A percentile compares a stretch with the other conserved stretches of the same genome.
Conservation (phyloP, 2,797 vertebrate genomes). For the Myiothlypis chrysogaster region DNA sequence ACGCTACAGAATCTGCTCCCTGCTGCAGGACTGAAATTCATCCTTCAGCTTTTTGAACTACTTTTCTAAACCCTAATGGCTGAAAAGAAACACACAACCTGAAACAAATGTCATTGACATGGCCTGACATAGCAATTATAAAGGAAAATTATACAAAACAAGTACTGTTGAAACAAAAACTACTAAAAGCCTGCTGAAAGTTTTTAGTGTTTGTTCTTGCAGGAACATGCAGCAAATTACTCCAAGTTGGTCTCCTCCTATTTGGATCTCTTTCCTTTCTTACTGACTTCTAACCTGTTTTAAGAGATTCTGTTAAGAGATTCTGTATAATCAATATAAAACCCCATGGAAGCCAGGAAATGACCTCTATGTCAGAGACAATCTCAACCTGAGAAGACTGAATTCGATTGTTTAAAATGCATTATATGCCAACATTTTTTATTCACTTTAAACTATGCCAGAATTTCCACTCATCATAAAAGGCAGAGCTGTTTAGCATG, state of each 20-base stretch:
- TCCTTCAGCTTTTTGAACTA: background rate
- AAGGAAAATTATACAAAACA: background rate
- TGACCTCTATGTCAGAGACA: background rate
- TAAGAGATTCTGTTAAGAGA: background rate
- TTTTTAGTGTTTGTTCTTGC: background rate
- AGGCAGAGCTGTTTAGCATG: background rate
- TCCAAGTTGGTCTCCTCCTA: background rate
- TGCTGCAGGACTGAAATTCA: background rate
- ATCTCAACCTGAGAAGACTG: background rate
- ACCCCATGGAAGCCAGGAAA: background rate
- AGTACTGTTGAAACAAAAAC: background rate
- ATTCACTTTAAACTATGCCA: background rate
- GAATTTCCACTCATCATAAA: background rate
- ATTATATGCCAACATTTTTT: background rate
- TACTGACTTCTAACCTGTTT: background rate
- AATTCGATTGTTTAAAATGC: background rate
- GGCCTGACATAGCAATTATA: background rate
- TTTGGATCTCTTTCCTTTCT: background rate
- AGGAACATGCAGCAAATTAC: background rate
- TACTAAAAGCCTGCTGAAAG: background rate
- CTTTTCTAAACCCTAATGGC: background rate
- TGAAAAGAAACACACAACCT: background rate
- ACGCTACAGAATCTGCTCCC: background rate
- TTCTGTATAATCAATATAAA: background rate
- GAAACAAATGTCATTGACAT: background rate